Conservation (phyloP, 2,113 vertebrate genomes). For the Marmota flaviventris region DNA sequence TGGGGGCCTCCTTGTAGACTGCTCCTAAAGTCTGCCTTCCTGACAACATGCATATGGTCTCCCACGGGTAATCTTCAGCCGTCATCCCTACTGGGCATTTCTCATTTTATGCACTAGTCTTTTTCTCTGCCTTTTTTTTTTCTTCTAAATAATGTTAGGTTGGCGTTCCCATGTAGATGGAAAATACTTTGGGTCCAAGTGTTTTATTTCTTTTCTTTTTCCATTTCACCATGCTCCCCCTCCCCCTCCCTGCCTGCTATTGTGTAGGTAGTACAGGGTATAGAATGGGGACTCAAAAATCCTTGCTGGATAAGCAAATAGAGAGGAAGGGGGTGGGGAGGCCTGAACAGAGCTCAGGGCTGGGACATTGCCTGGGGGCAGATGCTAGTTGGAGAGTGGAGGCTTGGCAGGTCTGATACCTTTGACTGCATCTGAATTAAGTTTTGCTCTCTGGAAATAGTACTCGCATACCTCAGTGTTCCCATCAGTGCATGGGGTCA, state of each 20-base stretch:
- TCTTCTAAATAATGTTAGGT: not conserved
- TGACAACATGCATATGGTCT: fast-evolving
- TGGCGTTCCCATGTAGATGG: not conserved
- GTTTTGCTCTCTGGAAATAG: not conserved
- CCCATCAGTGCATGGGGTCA: not conserved
- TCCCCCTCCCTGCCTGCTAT: not conserved
- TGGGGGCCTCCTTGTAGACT: not conserved
- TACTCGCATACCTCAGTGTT: not conserved
- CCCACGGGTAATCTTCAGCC: not conserved
- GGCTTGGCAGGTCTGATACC: fast-evolving
- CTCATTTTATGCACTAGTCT: not conserved
- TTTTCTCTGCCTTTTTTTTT: not conserved
- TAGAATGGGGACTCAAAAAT: not conserved
- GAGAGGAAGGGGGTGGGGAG: too few relatives aligned
- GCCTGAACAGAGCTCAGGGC: not conserved
- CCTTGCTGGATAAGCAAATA: not conserved
- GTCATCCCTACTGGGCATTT: fast-evolving
- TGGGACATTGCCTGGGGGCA: not conserved
- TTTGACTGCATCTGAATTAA: not conserved
- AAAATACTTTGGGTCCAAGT: not conserved
- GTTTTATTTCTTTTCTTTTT: not conserved
- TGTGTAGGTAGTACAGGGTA: not conserved
- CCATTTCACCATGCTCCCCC: not conserved
- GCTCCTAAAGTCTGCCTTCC: too few relatives aligned
- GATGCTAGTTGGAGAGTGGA: not conserved